Percentiles rank a stretch among this genome's conserved stretches.
These are phyloP conservation scores for Nemurella pictetii DNA, from an alignment of 2,888 invertebrate species.

Conservation along the genomic window DNA sequence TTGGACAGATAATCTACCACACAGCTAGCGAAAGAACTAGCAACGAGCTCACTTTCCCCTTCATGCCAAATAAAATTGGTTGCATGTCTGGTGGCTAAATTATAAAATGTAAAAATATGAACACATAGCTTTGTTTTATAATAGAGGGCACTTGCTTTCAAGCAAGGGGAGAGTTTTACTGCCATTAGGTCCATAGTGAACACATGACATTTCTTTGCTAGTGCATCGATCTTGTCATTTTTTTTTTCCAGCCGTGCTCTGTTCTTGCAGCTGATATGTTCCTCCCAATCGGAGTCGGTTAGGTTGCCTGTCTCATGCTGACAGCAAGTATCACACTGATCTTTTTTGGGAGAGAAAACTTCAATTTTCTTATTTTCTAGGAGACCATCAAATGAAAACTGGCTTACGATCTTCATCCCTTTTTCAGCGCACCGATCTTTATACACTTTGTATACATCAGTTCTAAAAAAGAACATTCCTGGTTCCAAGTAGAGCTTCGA, in stretches of 20 bases:
- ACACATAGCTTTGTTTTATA: slow-evolving; percentile 46
- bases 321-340: slow-evolving; percentile 44
- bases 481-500: slow-evolving; percentile 44
- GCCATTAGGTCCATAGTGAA: slow-evolving; percentile 44
- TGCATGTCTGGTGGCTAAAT: slow-evolving; percentile 43
- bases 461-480: slow-evolving; percentile 35
- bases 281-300: slow-evolving; percentile 41
- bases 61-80: slow-evolving; percentile 45
- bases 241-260: slow-evolving; percentile 44
- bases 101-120: slow-evolving; percentile 46
- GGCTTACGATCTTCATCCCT: slow-evolving; percentile 37
- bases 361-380: slow-evolving; percentile 42
- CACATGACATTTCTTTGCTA: slow-evolving; percentile 41
- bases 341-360: slow-evolving; percentile 45
- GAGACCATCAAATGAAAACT: slow-evolving; percentile 41
- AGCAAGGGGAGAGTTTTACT: slow-evolving; percentile 43
- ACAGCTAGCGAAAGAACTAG: slow-evolving; percentile 44
- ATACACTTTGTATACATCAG: slow-evolving; percentile 41
- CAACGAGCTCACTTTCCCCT: slow-evolving; percentile 40
- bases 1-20: slow-evolving; percentile 40
- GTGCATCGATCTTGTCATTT: slow-evolving; percentile 35
- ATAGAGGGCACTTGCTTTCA: slow-evolving; percentile 43
- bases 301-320: slow-evolving; percentile 43
- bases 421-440: slow-evolving; percentile 38
- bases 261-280: slow-evolving; percentile 42